Evolutionary conservation across 2,113 vertebrate genomes (phyloP).

Genomic region (Bufo gargarizans): DNA sequence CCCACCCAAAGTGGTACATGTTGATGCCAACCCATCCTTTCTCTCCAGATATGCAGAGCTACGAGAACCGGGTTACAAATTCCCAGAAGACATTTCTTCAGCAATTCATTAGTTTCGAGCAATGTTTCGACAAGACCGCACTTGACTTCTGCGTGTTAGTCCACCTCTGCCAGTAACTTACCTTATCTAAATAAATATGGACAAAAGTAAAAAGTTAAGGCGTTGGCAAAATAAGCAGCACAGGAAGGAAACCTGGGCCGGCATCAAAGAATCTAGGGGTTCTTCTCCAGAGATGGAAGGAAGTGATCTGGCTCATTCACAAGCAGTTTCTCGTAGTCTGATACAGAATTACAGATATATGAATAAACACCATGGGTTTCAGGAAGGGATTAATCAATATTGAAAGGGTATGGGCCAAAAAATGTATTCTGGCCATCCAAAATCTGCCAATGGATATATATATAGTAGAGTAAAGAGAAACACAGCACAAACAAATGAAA

Average conservation of each 20-base stretch:
- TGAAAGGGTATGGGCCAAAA: too few relatives aligned
- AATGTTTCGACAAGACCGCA: not conserved
- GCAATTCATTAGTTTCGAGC: not conserved
- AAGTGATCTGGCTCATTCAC: not conserved
- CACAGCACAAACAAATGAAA: too few relatives aligned
- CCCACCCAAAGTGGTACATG: not conserved
- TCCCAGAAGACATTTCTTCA: not conserved
- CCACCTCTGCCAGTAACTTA: conserved; percentile 3
- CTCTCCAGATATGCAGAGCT: not conserved
- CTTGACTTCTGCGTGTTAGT: not conserved
- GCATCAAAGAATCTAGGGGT: not conserved
- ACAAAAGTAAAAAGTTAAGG: not conserved
- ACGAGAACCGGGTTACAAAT: not conserved
- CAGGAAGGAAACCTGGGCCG: conserved; percentile 2
- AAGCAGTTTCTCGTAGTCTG: not conserved
- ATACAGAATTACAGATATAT: not conserved
- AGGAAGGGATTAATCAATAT: too few relatives aligned
- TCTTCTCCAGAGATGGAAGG: conserved; percentile 17
- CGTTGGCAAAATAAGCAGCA: not conserved
- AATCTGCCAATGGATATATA: too few relatives aligned
- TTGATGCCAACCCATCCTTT: not conserved
- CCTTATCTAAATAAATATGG: conserved; percentile 13
- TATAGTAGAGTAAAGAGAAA: too few relatives aligned
- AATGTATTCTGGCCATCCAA: too few relatives aligned
- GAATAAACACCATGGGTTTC: not conserved